Conservation (phyloP, 2,888 invertebrate genomes). For the Selenia dentaria region DNA sequence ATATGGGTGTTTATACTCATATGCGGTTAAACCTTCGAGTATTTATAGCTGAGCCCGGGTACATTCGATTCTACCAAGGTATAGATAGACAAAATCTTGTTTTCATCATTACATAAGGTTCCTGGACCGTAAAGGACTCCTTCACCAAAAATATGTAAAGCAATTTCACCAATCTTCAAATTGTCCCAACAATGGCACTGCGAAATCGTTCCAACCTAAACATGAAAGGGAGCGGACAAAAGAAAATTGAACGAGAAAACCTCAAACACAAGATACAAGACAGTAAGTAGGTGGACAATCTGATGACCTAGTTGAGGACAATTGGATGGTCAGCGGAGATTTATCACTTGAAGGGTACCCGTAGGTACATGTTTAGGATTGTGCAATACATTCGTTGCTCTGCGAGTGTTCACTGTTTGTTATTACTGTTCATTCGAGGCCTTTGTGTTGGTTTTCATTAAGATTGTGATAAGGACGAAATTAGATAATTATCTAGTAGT, state of each 20-base stretch:
- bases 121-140: no score
- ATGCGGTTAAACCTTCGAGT: no score
- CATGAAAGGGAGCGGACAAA: conserved; percentile 69
- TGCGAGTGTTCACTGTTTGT: background rate
- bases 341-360: conserved; percentile 61
- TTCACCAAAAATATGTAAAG: no score
- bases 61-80: no score
- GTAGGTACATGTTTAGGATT: conserved; percentile 21
- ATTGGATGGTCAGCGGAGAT: conserved; percentile 69
- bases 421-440: conserved; percentile 8
- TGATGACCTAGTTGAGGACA: conserved; percentile 76
- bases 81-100: no score
- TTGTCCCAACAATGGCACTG: conserved; percentile 10
- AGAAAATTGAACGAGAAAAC: conserved; percentile 75
- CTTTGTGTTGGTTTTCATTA: conserved; percentile 24
- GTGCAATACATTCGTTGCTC: conserved; percentile 13
- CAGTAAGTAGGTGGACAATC: conserved; percentile 73
- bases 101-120: no score
- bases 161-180: conserved; percentile 6
- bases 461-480: conserved; percentile 10
- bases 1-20: no score
- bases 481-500: conserved; percentile 6
- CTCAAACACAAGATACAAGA: conserved; percentile 57
- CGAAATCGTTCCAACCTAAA: conserved; percentile 56
- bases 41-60: no score